Percentiles rank a stretch among this genome's conserved stretches.
phyloP scores from a whole-genome alignment of 2,113 vertebrate species.

The Triplophysa tibetana region DNA sequence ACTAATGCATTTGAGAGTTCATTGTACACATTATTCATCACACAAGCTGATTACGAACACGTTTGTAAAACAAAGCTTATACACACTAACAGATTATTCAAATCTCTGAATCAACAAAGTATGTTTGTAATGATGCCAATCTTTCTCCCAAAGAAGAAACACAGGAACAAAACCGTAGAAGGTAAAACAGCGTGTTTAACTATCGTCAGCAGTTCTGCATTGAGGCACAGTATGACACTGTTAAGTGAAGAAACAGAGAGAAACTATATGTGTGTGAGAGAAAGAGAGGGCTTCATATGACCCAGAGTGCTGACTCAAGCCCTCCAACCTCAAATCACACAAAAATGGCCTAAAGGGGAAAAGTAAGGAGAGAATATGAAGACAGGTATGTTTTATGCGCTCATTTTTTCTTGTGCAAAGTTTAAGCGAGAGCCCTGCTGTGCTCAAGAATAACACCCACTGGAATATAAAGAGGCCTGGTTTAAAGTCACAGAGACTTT shows the following conservation, averaged over 20 bases:
- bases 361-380: slow-evolving; percentile 18
- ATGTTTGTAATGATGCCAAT: not conserved
- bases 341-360: slow-evolving; percentile 3
- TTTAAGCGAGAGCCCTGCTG: slow-evolving; percentile 6
- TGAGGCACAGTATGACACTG: slow-evolving; percentile 30
- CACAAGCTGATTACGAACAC: no score
- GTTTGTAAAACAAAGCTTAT: no score
- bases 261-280: not conserved
- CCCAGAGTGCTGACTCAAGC: slow-evolving; percentile 44
- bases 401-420: not conserved
- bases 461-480: slow-evolving; percentile 2
- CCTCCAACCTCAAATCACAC: slow-evolving; percentile 7
- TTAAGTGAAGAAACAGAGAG: slow-evolving; percentile 40
- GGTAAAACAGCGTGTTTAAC: not conserved
- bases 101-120: no score
- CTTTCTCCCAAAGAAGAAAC: not conserved
- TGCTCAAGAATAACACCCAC: not conserved
- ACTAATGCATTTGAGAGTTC: no score
- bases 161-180: no score
- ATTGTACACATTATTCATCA: no score
- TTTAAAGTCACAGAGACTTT: slow-evolving; percentile 1
- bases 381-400: slow-evolving; percentile 21
- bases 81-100: no score
- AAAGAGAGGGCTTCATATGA: not conserved
- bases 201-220: slow-evolving; percentile 37